Conservation (phyloP, 2,113 vertebrate species). For the Quiscalus mexicanus region DNA sequence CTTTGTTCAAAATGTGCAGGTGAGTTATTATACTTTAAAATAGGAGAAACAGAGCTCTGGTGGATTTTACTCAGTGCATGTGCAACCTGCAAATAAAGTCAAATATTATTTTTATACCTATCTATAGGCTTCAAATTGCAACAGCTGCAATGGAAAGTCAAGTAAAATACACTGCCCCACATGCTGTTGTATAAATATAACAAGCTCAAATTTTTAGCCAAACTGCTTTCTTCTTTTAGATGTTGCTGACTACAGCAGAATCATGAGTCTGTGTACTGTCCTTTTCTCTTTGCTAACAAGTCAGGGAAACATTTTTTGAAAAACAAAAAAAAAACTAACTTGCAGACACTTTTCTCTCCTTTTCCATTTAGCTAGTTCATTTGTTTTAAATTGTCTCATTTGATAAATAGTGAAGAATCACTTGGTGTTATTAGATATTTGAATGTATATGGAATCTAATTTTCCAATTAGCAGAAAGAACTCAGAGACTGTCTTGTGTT, state of each 20-base stretch:
- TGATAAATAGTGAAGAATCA: background rate
- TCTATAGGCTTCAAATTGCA: background rate
- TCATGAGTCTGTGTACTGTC: background rate
- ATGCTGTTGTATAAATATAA: constrained; percentile 16
- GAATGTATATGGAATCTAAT: background rate
- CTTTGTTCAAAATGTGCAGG: background rate
- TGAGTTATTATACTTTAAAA: constrained; percentile 11
- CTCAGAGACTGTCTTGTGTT: background rate
- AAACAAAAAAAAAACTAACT: background rate
- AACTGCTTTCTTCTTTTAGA: constrained; percentile 27
- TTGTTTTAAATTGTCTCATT: background rate
- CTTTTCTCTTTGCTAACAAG: background rate
- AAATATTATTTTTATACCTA: constrained; percentile 35
- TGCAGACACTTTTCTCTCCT: background rate
- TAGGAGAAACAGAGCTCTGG: background rate
- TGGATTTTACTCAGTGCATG: background rate
- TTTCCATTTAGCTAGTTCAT: background rate
- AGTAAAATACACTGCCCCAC: background rate
- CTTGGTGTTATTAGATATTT: background rate
- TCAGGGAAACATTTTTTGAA: background rate
- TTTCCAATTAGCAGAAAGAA: background rate
- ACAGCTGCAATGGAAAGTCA: constrained; percentile 16
- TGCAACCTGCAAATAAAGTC: background rate
- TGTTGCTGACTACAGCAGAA: constrained; percentile 9
- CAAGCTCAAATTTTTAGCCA: background rate